Percentiles rank a stretch among this genome's conserved stretches.
Conservation (phyloP, 1,140 invertebrate species). For the Pogonognathellus flavescens region DNA sequence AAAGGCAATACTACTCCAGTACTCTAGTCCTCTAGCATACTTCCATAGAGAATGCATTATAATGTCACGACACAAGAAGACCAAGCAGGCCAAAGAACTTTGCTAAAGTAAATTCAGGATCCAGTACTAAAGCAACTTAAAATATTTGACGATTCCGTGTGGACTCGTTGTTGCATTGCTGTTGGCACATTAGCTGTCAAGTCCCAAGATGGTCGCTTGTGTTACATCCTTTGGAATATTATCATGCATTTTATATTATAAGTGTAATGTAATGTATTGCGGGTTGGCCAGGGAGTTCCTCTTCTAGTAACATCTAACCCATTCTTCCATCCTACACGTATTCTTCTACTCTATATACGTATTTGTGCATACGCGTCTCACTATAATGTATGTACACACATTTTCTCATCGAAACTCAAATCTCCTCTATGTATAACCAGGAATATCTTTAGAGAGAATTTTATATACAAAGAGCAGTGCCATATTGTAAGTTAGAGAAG, state of each 20-base stretch:
- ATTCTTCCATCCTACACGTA: conserved; percentile 12
- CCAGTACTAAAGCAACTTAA: not conserved
- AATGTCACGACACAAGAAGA: too few relatives aligned
- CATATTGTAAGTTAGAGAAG: too few relatives aligned
- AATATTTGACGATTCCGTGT: conserved; percentile 24
- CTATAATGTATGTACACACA: not conserved
- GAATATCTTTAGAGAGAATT: too few relatives aligned
- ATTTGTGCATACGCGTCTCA: too few relatives aligned
- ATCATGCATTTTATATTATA: conserved; percentile 48
- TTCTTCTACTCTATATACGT: too few relatives aligned
- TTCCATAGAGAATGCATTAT: too few relatives aligned
- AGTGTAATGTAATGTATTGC: conserved; percentile 43
- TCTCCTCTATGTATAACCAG: not conserved
- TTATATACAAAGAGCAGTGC: too few relatives aligned
- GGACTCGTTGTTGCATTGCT: conserved; percentile 36
- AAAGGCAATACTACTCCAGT: too few relatives aligned
- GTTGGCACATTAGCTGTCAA: conserved; percentile 49
- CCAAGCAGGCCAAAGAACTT: not conserved
- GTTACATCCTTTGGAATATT: conserved; percentile 44
- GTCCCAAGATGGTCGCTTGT: conserved; percentile 40
- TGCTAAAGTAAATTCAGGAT: conserved; percentile 26
- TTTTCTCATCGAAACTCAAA: conserved; percentile 9
- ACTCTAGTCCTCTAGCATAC: too few relatives aligned
- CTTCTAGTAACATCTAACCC: not conserved
- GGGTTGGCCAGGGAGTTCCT: conserved; percentile 27